Conservation (phyloP, 1,140 invertebrate genomes). For the Akabosia matsudoensis region DNA sequence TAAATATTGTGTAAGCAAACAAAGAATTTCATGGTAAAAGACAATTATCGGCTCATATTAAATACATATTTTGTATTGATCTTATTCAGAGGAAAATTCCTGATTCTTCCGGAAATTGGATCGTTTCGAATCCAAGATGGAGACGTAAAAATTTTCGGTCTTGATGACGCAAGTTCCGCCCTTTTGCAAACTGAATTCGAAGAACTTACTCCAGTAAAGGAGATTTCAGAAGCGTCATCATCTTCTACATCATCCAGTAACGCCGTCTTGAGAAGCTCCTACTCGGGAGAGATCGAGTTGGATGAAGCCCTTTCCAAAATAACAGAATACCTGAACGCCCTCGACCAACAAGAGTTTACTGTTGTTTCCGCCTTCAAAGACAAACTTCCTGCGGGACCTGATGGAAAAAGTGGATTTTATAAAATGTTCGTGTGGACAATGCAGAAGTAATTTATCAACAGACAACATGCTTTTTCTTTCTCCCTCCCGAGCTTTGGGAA, state of each 20-base stretch:
- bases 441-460: not conserved
- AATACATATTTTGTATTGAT: not conserved
- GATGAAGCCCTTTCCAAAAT: not conserved
- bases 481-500: too few species aligned
- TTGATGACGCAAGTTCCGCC: not conserved
- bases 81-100: not conserved
- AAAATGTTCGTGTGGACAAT: not conserved
- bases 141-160: not conserved
- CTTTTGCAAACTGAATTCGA: not conserved
- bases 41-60: too few species aligned
- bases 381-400: not conserved
- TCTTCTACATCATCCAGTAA: not conserved
- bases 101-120: not conserved
- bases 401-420: not conserved
- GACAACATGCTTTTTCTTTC: too few species aligned
- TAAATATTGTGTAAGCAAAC: not conserved
- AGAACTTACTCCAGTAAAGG: not conserved
- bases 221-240: not conserved
- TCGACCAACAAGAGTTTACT: constrained; percentile 4
- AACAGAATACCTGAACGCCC: not conserved
- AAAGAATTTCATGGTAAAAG: too few species aligned
- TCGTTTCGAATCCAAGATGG: not conserved
- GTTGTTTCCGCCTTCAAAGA: constrained; percentile 11
- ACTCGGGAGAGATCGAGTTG: not conserved
- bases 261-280: not conserved